A percentile compares a stretch with the other conserved stretches of the same genome.
Conservation (phyloP, 2,113 vertebrate genomes). For the Pterocles gutturalis region DNA sequence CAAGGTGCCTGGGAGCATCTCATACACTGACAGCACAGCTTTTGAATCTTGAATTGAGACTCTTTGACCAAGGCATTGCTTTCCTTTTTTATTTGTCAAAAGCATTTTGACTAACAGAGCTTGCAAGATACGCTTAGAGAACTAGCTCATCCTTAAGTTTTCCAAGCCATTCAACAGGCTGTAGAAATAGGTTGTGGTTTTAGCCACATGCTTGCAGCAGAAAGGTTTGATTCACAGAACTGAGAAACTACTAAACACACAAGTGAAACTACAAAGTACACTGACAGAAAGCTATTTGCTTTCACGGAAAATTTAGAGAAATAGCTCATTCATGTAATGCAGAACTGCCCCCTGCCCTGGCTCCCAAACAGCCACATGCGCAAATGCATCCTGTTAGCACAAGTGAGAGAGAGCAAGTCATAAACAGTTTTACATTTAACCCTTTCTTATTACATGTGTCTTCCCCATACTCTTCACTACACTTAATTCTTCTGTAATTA, state of each 20-base stretch:
- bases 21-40: not conserved
- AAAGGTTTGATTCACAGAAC: not conserved
- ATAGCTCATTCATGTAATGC: not conserved
- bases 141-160: not conserved
- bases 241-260: not conserved
- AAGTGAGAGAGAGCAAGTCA: not conserved
- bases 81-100: not conserved
- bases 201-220: not conserved
- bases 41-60: not conserved
- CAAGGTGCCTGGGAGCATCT: not conserved
- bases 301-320: not conserved
- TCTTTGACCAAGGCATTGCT: not conserved
- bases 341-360: rapidly evolving
- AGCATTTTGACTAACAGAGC: not conserved
- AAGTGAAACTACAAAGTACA: not conserved
- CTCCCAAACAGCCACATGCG: not conserved
- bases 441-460: not conserved
- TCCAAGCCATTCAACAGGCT: not conserved
- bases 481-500: not conserved
- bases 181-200: not conserved
- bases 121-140: not conserved
- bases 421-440: not conserved
- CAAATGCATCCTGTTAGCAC: not conserved
- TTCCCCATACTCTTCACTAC: not conserved
- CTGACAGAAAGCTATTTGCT: not conserved